Base-by-base conservation (phyloP, 53 echinoderm and acorn worm species). In the Holothuria leucospilota region DNA sequence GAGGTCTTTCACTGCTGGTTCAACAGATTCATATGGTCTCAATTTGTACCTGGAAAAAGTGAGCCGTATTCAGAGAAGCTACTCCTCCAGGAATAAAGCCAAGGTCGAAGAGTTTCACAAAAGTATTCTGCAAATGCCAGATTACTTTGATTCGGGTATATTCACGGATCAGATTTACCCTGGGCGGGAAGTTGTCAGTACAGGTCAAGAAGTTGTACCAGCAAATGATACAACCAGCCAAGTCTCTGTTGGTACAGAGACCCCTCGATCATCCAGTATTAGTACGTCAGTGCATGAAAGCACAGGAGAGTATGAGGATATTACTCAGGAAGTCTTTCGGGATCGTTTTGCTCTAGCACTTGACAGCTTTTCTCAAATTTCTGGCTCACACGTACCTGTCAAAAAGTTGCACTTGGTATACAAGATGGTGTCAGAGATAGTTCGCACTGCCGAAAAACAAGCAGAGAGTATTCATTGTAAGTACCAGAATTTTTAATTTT, bases 401-500 rank as follows among this genome's bases (percentile, higher is more conserved):
- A 75, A 52, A 24, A 75, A 75, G 11, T 75, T 75, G 9, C 24
- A 49, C 5, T 49, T 49, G 53, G 41, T 75, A 20, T n/a, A 75
- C 14, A 75, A 51, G 2, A 51, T 49, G 25, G 15, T 75, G 23
- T 51, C 25, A 2, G 51, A 75, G 46, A 75, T 75, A 4, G 75
- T 75, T 9, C 15, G 12, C 24, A 75, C 52, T 49, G 75, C 75
- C 23, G 51, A 75, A 39, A 75, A 75, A 49, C 75, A 75, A 51
- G 75, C 75, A 46, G 38, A 75, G 26, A 27, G 15, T 20, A 75
- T 75, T 75, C 75, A 75, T 24, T 75, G 75, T 75, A 53, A 75
- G 75, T 75, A 49, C 15, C 56, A 56, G 18, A 56, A 56, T 56
- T 16, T 40, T 46, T 46, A 11, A 46, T 46, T 46, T 2, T 46